Conservation (phyloP, 2,797 vertebrate species). For the Rhinella marina region DNA sequence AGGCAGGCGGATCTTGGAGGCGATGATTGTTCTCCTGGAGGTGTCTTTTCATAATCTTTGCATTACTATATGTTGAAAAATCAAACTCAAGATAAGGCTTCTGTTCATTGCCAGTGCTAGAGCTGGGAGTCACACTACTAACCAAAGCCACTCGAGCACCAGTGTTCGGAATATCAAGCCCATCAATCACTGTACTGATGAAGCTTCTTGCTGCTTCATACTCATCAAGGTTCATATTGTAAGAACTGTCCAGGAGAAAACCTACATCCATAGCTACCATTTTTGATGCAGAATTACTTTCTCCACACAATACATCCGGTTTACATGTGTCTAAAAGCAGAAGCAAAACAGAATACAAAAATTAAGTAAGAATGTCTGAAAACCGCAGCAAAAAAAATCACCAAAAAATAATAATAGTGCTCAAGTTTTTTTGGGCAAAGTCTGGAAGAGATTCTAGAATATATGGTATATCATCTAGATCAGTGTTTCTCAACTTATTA, state of each 20-base stretch:
- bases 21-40: constrained; percentile 61
- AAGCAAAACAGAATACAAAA: constrained; percentile 34
- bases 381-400: background rate
- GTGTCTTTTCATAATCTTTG: constrained; percentile 67
- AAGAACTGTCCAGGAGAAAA: constrained; percentile 72
- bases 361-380: background rate
- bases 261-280: constrained; percentile 66
- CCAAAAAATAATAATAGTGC: background rate
- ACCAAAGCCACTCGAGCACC: constrained; percentile 72
- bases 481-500: too few relatives aligned
- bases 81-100: constrained; percentile 69
- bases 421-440: background rate
- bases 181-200: constrained; percentile 66
- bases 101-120: constrained; percentile 46
- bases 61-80: constrained; percentile 66
- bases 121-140: constrained; percentile 65
- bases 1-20: constrained; percentile 61
- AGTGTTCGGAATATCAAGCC: constrained; percentile 64
- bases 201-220: constrained; percentile 70
- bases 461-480: too few relatives aligned
- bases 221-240: constrained; percentile 62
- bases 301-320: constrained; percentile 64
- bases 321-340: constrained; percentile 69
- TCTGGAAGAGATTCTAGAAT: background rate
- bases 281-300: background rate